phyloP scores from a whole-genome alignment of 1,140 invertebrate species.

The Drosophila paulistorum region DNA sequence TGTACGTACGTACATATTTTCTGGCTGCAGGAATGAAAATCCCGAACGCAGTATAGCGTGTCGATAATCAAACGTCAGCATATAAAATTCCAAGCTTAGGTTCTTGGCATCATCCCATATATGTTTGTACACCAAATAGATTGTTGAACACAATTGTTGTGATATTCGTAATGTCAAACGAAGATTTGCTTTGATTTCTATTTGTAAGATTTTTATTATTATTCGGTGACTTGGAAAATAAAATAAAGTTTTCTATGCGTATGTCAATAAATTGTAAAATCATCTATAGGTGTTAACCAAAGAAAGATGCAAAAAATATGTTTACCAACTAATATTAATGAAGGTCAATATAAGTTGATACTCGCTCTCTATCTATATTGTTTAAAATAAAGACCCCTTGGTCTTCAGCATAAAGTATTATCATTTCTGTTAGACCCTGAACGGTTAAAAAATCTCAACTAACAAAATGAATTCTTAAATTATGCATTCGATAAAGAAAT shows the following conservation, averaged over 20 bases:
- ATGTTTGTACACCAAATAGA: conserved; percentile 9
- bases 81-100: conserved; percentile 72
- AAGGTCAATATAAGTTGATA: no score
- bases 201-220: conserved; percentile 18
- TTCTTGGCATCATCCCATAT: conserved; percentile 48
- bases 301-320: no score
- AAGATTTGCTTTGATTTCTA: conserved; percentile 26
- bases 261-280: no score
- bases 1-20: background rate
- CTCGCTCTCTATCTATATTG: no score
- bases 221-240: conserved; percentile 1
- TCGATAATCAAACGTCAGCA: conserved; percentile 79
- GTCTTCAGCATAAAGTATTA: no score
- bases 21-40: conserved; percentile 23
- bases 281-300: no score
- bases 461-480: background rate
- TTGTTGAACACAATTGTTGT: conserved; percentile 27
- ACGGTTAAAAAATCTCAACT: no score
- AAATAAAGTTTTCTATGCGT: background rate
- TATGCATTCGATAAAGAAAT: no score
- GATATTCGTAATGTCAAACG: conserved; percentile 10
- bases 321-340: no score
- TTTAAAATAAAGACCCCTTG: no score
- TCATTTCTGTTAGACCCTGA: no score
- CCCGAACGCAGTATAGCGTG: conserved; percentile 47